Base-by-base conservation (phyloP, 2,797 vertebrate species). In the Eurystomus glaucurus region DNA sequence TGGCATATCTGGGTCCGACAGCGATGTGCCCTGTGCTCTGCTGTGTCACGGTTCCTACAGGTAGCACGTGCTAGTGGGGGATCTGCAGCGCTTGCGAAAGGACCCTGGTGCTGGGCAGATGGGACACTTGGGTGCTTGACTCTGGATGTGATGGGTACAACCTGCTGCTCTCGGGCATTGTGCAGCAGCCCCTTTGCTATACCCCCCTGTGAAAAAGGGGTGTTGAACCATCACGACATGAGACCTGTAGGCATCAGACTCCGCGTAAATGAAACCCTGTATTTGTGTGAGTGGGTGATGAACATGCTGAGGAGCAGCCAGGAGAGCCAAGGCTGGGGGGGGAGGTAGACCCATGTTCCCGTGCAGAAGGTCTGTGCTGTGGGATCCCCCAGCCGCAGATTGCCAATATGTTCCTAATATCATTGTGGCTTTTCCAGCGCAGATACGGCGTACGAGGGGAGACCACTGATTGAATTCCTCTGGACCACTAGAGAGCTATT, bases 401-500 rank as follows among this genome's bases (percentile, higher is more conserved):
- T 33, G 55, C 37, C 76, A 68, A 4, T 62, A 15, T 64, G 55
- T 57, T 90, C 65, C 83, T 88, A 58, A 80, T 31, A 8, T 3
- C 72, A 68, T 11, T 72, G 76, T 76, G 93, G 82, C 69, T 91
- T 93, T 94, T 77, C 20, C 82, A 51, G 71, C 2, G 0, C 43
- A 43, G 91, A 78, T 89, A 22, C 0, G 0, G 69, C 52, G 0
- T 20, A 23, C 0, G 13, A 70, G 78, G 74, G 64, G 71, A 87
- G 90, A 57, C 90, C 69, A 4, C 64, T 70, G 94, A 93, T 76
- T 76, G 78, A 87, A 91, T 93, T 95, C 80, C 83, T 77, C 50
- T 39, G 68, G 90, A 64, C 81, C 94, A 26, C 86, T 21, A 25
- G 88, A 92, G 95, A 96, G 92, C 88, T 68, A 75, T 95, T 96